Evolutionary conservation across 2,888 invertebrate species (phyloP).

Genomic region (Isotomurus palustris): DNA sequence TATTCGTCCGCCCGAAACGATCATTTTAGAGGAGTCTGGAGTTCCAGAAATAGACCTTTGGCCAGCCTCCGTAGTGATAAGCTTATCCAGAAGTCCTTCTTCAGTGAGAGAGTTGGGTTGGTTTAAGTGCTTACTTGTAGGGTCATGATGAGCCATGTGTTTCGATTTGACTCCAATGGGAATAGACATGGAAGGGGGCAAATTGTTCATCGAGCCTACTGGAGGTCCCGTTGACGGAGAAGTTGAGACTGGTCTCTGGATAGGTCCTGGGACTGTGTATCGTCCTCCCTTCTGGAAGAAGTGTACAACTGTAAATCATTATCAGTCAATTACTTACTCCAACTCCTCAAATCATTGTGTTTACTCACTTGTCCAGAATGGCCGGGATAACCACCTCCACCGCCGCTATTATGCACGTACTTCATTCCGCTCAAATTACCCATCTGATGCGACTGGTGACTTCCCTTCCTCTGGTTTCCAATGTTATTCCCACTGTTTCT

Average conservation of each 20-base stretch:
- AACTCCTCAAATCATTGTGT: neutral
- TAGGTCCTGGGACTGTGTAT: slow-evolving; percentile 19
- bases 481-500: slow-evolving; percentile 27
- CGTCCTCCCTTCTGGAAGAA: slow-evolving; percentile 22
- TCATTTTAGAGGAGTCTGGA: slow-evolving; percentile 9
- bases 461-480: slow-evolving; percentile 32
- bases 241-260: slow-evolving; percentile 20
- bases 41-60: neutral
- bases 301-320: slow-evolving; percentile 11
- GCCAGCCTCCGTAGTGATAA: slow-evolving; percentile 9
- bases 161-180: neutral
- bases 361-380: slow-evolving; percentile 20
- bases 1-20: slow-evolving; percentile 6
- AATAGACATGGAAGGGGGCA: too few species aligned
- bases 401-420: slow-evolving; percentile 27
- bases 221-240: slow-evolving; percentile 10
- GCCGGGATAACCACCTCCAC: slow-evolving; percentile 30
- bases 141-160: slow-evolving; percentile 2
- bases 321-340: neutral
- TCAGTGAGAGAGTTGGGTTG: neutral
- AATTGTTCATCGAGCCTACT: neutral
- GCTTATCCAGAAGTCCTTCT: slow-evolving; percentile 11
- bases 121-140: slow-evolving; percentile 12
- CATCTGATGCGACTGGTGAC: slow-evolving; percentile 20
- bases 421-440: slow-evolving; percentile 19